Conservation (phyloP, 2,113 vertebrate species). For the Rostratula benghalensis region DNA sequence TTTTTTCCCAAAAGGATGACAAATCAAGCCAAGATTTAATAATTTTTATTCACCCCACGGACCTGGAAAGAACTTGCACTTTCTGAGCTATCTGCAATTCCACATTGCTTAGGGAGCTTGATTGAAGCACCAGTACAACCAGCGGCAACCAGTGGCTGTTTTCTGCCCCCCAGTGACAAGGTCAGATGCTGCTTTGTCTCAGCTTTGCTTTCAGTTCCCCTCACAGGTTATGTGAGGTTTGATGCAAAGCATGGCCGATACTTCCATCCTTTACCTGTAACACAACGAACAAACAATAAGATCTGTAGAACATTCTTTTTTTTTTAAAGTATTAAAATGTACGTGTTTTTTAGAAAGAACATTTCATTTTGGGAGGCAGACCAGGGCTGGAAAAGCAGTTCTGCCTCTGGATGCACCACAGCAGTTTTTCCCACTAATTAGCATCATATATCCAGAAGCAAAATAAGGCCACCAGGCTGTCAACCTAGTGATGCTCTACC, state of each 20-base stretch:
- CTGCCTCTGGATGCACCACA: neutral
- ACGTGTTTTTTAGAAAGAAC: neutral
- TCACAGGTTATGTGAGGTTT: neutral
- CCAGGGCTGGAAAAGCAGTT: neutral
- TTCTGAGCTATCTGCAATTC: neutral
- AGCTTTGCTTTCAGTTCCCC: neutral
- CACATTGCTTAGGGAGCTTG: neutral
- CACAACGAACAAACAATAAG: neutral
- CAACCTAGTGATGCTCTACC: neutral
- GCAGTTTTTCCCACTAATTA: neutral
- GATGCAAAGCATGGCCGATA: neutral
- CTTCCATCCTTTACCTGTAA: constrained; percentile 43
- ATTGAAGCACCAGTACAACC: constrained; percentile 7
- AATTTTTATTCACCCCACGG: constrained; percentile 52
- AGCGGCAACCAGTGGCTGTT: neutral
- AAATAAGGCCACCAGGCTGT: neutral
- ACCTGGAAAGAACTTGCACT: constrained; percentile 23
- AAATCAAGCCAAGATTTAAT: constrained; percentile 43
- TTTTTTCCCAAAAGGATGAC: constrained; percentile 44
- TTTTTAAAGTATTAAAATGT: neutral
- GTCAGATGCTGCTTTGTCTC: constrained; percentile 6
- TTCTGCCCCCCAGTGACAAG: constrained; percentile 36
- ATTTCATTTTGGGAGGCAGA: neutral
- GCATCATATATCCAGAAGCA: neutral
- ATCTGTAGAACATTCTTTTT: neutral